Conservation (phyloP, 2,797 vertebrate species). For the Tauraco hartlaubi region DNA sequence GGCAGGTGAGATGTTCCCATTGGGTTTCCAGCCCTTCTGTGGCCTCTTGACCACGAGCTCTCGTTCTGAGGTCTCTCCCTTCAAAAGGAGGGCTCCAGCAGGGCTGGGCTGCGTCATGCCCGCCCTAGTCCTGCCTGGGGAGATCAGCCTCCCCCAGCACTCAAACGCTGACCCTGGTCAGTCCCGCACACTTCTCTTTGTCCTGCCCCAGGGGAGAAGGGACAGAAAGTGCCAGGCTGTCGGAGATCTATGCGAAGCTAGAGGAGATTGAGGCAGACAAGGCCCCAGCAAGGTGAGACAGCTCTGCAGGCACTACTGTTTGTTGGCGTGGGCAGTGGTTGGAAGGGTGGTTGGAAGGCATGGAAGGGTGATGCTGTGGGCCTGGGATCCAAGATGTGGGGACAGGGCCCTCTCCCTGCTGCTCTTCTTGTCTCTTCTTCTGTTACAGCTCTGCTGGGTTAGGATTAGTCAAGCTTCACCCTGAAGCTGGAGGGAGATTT, state of each 20-base stretch:
- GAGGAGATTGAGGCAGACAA: slow-evolving; percentile 98
- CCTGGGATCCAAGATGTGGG: background rate
- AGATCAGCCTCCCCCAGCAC: background rate
- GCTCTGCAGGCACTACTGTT: background rate
- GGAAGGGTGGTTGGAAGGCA: background rate
- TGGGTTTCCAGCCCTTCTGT: background rate
- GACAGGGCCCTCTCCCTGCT: background rate
- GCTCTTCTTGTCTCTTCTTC: background rate
- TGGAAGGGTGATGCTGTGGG: background rate
- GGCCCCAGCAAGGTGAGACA: slow-evolving; percentile 91
- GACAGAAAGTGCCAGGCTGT: slow-evolving; percentile 87
- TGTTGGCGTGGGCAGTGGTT: background rate
- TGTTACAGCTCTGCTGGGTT: background rate
- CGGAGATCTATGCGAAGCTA: slow-evolving; percentile 91
- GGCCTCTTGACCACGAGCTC: accelerated
- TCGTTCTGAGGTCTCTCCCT: background rate
- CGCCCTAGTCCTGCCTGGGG: background rate
- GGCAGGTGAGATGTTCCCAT: slow-evolving; percentile 83
- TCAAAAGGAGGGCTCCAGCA: background rate
- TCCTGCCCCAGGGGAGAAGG: slow-evolving; percentile 84
- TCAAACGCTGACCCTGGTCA: background rate
- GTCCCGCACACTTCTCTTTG: background rate
- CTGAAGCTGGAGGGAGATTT: background rate
- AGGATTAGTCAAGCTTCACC: background rate
- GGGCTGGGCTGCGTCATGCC: background rate